These are phyloP conservation scores for Felis chaus DNA, from an alignment of 2,113 vertebrate species.

Conservation along the genomic window DNA sequence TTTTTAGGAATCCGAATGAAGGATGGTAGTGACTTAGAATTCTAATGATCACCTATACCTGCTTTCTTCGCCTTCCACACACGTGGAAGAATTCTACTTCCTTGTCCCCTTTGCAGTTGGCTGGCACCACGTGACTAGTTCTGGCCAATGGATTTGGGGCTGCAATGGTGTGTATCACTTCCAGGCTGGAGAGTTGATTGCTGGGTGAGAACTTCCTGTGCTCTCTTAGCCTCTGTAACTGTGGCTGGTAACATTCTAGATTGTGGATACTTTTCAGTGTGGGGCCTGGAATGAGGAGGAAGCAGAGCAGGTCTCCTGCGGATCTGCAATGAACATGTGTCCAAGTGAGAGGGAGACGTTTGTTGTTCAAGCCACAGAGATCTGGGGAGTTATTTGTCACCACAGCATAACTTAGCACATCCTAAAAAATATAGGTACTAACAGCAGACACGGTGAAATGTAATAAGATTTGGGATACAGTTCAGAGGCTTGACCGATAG, in stretches of 20 bases:
- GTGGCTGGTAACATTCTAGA: not conserved
- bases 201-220: not conserved
- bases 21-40: not conserved
- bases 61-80: not conserved
- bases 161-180: not conserved
- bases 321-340: not conserved
- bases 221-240: not conserved
- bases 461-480: not conserved
- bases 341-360: not conserved
- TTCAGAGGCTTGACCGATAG: not conserved
- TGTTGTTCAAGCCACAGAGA: not conserved
- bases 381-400: not conserved
- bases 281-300: not conserved
- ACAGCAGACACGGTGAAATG: not conserved
- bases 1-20: not conserved
- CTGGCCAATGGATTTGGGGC: not conserved
- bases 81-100: not conserved
- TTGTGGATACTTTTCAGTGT: not conserved
- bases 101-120: not conserved
- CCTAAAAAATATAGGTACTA: not conserved
- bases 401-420: not conserved
- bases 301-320: not conserved
- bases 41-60: not conserved
- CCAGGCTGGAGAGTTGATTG: not conserved
- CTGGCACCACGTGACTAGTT: not conserved